Percentiles rank a stretch among this genome's conserved stretches.
These are phyloP conservation scores for Phocoena sinus DNA, from an alignment of 2,113 vertebrate genomes.

Conservation along the genomic window DNA sequence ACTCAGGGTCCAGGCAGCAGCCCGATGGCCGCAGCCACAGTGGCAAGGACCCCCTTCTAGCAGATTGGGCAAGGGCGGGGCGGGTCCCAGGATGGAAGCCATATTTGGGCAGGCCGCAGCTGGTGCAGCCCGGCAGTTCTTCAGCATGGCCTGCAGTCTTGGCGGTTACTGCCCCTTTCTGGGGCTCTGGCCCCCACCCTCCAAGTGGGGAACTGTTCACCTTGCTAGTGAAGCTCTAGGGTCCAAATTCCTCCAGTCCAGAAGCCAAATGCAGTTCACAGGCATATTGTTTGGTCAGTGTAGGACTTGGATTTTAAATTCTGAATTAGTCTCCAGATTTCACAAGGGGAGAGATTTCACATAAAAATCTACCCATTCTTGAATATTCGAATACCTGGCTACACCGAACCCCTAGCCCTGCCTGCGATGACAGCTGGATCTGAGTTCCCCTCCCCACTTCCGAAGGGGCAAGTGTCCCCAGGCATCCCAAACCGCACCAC, in stretches of 20 bases:
- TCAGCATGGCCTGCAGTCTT: background rate
- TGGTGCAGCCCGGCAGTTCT: background rate
- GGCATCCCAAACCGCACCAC: background rate
- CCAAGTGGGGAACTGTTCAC: background rate
- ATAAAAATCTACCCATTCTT: background rate
- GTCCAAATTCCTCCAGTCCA: background rate
- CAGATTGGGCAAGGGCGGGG: background rate
- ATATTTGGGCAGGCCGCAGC: background rate
- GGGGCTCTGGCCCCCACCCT: background rate
- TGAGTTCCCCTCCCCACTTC: background rate
- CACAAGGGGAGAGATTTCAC: background rate
- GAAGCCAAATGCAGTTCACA: background rate
- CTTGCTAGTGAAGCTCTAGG: background rate
- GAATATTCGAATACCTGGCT: background rate
- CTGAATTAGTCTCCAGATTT: background rate
- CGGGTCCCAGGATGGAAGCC: background rate
- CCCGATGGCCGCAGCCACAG: no score
- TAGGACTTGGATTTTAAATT: background rate
- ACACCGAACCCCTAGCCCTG: background rate
- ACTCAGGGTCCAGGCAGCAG: background rate
- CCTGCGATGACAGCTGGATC: background rate
- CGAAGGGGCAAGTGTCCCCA: no score
- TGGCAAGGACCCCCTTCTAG: fast-evolving
- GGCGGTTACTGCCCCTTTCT: background rate
- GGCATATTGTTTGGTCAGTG: background rate